Conservation (phyloP, 2,888 invertebrate species). For the Phragmatobia fuliginosa region DNA sequence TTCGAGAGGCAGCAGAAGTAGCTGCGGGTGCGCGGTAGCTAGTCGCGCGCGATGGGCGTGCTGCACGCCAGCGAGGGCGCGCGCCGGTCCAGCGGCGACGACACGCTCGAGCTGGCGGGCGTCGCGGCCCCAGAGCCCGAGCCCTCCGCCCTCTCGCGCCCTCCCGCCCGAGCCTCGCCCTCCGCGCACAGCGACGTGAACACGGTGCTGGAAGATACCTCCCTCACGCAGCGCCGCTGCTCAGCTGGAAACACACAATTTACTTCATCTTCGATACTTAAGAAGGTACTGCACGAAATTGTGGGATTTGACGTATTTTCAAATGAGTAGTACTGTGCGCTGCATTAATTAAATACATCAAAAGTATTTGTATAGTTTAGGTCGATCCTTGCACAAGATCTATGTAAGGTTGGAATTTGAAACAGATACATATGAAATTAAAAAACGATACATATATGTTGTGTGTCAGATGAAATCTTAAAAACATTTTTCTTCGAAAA, state of each 20-base stretch:
- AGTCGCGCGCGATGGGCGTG: conserved; percentile 78
- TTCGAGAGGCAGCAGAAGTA: conserved; percentile 19
- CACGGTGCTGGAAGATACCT: conserved; percentile 77
- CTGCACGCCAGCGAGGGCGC: conserved; percentile 73
- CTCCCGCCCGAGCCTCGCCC: conserved; percentile 3
- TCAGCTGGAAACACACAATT: conserved; percentile 67
- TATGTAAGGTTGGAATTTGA: no score
- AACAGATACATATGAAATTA: no score
- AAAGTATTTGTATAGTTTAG: no score
- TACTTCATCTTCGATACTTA: background rate
- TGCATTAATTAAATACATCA: no score
- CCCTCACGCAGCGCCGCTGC: conserved; percentile 81
- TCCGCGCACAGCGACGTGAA: conserved; percentile 70
- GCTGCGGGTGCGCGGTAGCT: conserved; percentile 42
- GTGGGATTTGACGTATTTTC: no score
- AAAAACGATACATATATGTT: no score
- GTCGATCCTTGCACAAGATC: no score
- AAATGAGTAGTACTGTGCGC: no score
- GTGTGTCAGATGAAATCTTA: no score
- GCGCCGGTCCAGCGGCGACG: conserved; percentile 55
- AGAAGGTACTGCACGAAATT: no score
- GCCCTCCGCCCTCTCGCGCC: conserved; percentile 25
- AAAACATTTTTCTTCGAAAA: no score
- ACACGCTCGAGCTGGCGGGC: conserved; percentile 24
- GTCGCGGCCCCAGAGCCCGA: conserved; percentile 19